Evolutionary conservation across 2,113 vertebrate species (phyloP), one percentile per base, ranked within the genome.

Genomic region (Misgurnus anguillicaudatus): DNA sequence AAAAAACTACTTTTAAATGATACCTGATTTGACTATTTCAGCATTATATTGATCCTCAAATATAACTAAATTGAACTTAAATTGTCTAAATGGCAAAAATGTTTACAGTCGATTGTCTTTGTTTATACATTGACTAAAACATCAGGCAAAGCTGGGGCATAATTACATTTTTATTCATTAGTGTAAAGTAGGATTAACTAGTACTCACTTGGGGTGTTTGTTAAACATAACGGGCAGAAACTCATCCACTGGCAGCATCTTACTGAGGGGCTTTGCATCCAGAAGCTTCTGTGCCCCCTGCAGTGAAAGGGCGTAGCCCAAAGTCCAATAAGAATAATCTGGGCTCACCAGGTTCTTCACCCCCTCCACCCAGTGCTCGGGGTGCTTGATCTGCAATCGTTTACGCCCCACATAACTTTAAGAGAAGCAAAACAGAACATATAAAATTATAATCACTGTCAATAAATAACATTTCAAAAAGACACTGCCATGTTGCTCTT

Each of bases 321-420:
- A 90, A 0, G 97, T 99, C 98, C 98, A 99, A 65, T 99, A 99
- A 0, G 98, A 99, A 79, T 99, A 99, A 89, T 98, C 97, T 0
- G 97, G 96, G 86, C 93, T 92, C 0, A 99, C 97, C 80, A 99
- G 93, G 82, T 96, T 96, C 81, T 91, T 91, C 36, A 99, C 91
- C 0, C 93, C 93, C n/a, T 94, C 93, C 81, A 98, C 95, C 0
- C 94, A 93, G 73, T 90, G 92, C 90, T 99, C 98, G 0, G 97
- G 96, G 53, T 94, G 93, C 82, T 94, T 90, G 48, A 98, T 94
- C 90, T 97, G 97, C 97, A 99, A 96, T 11, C 96, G 94, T 64
- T 99, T 99, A 73, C 97, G 92, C 3, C 98, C 97, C 48, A 99
- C 94, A 7, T 99, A 99, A 78, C 98, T 99, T 38, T 38, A 58